Conservation (phyloP, 1,140 invertebrate genomes). For the Lordiphosa collinella region DNA sequence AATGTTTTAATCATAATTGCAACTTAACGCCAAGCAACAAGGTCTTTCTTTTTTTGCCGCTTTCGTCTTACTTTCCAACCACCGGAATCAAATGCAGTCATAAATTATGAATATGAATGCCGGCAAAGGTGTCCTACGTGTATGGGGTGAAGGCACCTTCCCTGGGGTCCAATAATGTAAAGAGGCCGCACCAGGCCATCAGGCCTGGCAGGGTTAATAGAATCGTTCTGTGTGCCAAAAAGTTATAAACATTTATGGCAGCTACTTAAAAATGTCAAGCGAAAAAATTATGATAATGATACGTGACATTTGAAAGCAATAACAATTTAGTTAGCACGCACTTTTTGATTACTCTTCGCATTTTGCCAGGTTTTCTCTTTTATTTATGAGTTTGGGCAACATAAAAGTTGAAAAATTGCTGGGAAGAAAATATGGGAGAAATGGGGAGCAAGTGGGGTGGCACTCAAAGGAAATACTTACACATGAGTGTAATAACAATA, state of each 20-base stretch:
- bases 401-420: conserved; percentile 74
- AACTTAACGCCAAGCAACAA: conserved; percentile 22
- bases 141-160: conserved; percentile 17
- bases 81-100: conserved; percentile 43
- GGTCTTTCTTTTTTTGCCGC: conserved; percentile 9
- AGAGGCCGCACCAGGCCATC: conserved; percentile 28
- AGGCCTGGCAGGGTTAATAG: conserved; percentile 54
- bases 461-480: conserved; percentile 37
- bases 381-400: conserved; percentile 61
- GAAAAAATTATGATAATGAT: conserved; percentile 78
- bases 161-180: conserved; percentile 63
- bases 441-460: background rate
- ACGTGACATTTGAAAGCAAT: conserved; percentile 77
- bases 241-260: conserved; percentile 77
- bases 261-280: conserved; percentile 76
- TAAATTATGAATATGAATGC: conserved; percentile 72
- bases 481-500: conserved; percentile 54
- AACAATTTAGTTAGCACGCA: conserved; percentile 76
- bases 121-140: conserved; percentile 48
- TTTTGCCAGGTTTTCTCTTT: conserved; percentile 25
- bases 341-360: conserved; percentile 61
- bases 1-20: conserved; percentile 41
- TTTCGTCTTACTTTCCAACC: conserved; percentile 22
- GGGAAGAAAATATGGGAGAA: conserved; percentile 22
- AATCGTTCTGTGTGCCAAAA: conserved; percentile 43